phyloP scores from a whole-genome alignment of 2,888 invertebrate species.

The Griposia aprilina region DNA sequence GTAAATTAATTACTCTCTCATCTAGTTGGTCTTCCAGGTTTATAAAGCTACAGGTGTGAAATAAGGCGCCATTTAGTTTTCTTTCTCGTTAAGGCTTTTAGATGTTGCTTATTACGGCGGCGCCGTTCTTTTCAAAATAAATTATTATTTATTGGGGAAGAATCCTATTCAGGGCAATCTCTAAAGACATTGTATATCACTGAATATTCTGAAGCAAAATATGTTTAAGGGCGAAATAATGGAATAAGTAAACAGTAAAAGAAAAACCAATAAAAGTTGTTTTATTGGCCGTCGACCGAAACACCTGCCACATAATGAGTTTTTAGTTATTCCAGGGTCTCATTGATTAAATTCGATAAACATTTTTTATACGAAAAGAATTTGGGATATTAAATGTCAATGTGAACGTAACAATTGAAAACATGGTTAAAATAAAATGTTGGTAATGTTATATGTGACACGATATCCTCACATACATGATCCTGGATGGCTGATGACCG shows the following conservation, averaged over 20 bases:
- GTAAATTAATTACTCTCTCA: slow-evolving; percentile 62
- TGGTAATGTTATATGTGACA: not conserved
- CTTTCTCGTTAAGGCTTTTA: slow-evolving; percentile 36
- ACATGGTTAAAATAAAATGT: not conserved
- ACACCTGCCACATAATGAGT: slow-evolving; percentile 85
- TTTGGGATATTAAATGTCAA: slow-evolving; percentile 3
- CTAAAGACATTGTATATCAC: slow-evolving; percentile 42
- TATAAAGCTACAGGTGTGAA: slow-evolving; percentile 60
- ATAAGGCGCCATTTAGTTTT: slow-evolving; percentile 41
- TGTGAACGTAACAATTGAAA: not conserved
- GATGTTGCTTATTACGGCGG: slow-evolving; percentile 31
- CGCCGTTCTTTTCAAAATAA: slow-evolving; percentile 11
- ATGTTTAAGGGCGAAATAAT: slow-evolving; percentile 73
- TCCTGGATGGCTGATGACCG: not conserved
- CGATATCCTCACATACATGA: not conserved
- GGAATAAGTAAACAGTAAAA: slow-evolving; percentile 80
- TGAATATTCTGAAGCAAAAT: slow-evolving; percentile 64
- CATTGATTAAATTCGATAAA: slow-evolving; percentile 67
- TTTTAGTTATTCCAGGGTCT: slow-evolving; percentile 76
- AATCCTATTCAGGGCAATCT: slow-evolving; percentile 5
- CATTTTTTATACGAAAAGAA: slow-evolving; percentile 38
- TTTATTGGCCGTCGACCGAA: slow-evolving; percentile 79
- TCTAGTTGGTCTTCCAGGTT: slow-evolving; percentile 54
- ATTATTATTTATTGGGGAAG: slow-evolving; percentile 20
- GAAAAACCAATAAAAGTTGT: slow-evolving; percentile 84